Conservation (phyloP, 2,797 vertebrate species). For the Spheniscus humboldti region DNA sequence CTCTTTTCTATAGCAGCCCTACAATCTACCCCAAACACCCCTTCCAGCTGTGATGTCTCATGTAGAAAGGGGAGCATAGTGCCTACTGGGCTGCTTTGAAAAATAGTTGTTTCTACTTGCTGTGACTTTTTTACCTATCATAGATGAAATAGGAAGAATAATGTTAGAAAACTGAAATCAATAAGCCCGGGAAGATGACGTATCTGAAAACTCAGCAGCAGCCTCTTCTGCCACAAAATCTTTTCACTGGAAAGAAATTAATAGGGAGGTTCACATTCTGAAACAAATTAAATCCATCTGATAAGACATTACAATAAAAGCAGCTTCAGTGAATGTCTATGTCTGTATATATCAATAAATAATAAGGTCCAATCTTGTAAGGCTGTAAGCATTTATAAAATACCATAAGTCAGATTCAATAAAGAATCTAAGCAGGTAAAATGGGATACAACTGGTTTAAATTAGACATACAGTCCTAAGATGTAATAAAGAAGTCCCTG, state of each 20-base stretch:
- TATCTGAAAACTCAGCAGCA: neutral
- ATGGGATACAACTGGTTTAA: neutral
- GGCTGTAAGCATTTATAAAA: neutral
- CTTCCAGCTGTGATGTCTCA: neutral
- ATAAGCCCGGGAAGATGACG: neutral
- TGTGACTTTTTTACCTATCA: neutral
- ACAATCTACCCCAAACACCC: neutral
- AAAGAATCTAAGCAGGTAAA: neutral
- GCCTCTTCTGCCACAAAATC: neutral
- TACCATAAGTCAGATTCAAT: neutral
- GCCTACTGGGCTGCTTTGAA: neutral
- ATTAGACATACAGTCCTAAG: neutral
- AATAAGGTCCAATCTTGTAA: neutral
- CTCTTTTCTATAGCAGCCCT: neutral
- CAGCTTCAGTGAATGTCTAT: neutral
- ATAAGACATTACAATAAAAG: neutral
- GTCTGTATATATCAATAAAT: neutral
- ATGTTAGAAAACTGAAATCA: neutral
- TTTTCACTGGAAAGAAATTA: neutral
- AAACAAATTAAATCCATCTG: neutral
- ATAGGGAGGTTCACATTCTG: neutral
- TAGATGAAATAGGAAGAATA: neutral
- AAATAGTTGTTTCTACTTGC: neutral
- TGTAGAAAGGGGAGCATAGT: neutral
- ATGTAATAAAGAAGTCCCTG: neutral